Conservation (phyloP, 2,113 vertebrate species). For the Oreotrochilus melanogaster region DNA sequence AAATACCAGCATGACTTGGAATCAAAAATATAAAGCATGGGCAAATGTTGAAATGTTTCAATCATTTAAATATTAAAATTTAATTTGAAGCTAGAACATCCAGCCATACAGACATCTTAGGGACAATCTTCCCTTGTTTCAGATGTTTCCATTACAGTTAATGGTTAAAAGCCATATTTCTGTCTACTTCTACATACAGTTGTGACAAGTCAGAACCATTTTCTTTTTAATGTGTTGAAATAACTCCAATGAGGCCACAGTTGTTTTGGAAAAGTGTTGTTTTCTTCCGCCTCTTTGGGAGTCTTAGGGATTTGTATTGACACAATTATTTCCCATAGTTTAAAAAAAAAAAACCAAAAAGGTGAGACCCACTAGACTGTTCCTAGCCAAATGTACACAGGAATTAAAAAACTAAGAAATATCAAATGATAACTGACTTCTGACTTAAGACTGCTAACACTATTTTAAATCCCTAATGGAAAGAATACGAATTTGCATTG, state of each 20-base stretch:
- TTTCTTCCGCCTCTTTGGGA: neutral
- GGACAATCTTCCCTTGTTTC: neutral
- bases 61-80: neutral
- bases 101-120: neutral
- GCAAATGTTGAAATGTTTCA: neutral
- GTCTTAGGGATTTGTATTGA: neutral
- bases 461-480: neutral
- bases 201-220: neutral
- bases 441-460: neutral
- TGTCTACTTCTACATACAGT: neutral
- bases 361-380: neutral
- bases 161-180: accelerated
- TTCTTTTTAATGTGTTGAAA: neutral
- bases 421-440: neutral
- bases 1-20: neutral
- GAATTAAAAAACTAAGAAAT: neutral
- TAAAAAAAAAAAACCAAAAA: neutral
- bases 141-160: neutral
- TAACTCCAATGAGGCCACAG: neutral
- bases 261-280: neutral
- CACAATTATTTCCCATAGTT: neutral
- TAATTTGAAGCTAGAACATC: neutral
- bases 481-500: neutral
- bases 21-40: neutral
- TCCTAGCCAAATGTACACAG: neutral